Evolutionary conservation across 1,140 invertebrate species (phyloP).

Genomic region (Luehdorfia chinensis): DNA sequence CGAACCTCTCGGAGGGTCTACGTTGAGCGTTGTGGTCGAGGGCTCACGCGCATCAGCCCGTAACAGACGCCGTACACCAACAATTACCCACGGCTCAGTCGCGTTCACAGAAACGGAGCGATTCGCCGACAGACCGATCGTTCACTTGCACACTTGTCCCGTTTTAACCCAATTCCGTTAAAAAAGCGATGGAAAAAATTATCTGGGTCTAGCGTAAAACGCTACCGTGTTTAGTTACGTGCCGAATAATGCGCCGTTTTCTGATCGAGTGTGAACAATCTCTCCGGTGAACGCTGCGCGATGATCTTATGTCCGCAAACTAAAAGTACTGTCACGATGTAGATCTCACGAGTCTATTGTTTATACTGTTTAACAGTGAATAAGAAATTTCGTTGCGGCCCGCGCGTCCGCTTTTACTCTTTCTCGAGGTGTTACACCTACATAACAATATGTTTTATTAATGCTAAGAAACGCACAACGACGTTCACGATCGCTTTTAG

Average conservation of each 20-base stretch:
- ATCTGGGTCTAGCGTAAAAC: not conserved
- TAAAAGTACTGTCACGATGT: conserved; percentile 31
- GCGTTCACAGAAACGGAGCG: conserved; percentile 49
- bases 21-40: conserved; percentile 56
- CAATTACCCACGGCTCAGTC: conserved; percentile 66
- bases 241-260: not conserved
- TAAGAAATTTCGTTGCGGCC: conserved; percentile 49
- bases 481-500: too few relatives aligned
- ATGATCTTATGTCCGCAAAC: conserved; percentile 26
- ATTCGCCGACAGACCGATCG: conserved; percentile 42
- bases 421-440: conserved; percentile 31
- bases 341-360: conserved; percentile 70
- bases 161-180: conserved; percentile 23
- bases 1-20: conserved; percentile 62
- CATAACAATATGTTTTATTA: conserved; percentile 13
- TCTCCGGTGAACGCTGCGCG: conserved; percentile 19
- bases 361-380: conserved; percentile 47
- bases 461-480: too few relatives aligned
- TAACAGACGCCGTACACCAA: conserved; percentile 61
- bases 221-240: not conserved
- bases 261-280: conserved; percentile 18
- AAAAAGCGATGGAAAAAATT: conserved; percentile 16
- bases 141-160: conserved; percentile 27
- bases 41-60: conserved; percentile 67
- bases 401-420: conserved; percentile 54